These are phyloP conservation scores for Dastarcus helophoroides DNA, from an alignment of 2,888 invertebrate genomes.

Conservation along the genomic window DNA sequence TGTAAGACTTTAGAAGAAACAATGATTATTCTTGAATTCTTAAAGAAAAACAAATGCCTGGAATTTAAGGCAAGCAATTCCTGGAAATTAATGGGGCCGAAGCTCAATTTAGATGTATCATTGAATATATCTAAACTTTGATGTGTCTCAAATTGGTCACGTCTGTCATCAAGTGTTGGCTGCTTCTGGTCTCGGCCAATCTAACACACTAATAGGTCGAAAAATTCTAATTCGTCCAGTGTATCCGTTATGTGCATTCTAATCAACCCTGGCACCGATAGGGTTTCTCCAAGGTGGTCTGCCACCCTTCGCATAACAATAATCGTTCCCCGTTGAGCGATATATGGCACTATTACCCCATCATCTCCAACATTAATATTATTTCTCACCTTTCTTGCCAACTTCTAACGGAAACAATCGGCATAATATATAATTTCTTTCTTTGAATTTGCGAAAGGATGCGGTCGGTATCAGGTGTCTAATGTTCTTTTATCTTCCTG, in stretches of 20 bases:
- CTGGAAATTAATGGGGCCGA: no score
- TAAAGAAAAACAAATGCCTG: no score
- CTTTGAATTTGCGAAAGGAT: conserved; percentile 10
- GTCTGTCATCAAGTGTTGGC: conserved; percentile 10
- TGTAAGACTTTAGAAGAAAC: no score
- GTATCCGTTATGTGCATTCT: conserved; percentile 11
- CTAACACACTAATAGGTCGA: conserved; percentile 12
- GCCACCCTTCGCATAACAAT: conserved; percentile 16
- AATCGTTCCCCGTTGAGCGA: conserved; percentile 22
- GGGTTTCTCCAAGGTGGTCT: conserved; percentile 20
- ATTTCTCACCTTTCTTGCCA: conserved; percentile 14
- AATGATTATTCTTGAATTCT: no score
- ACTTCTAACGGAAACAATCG: conserved; percentile 8
- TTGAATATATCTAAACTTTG: no score
- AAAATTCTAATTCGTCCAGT: conserved; percentile 6
- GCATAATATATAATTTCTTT: conserved; percentile 9
- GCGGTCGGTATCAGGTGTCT: conserved; percentile 5
- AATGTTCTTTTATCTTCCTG: no score
- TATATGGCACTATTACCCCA: conserved; percentile 24
- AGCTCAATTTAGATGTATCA: no score
- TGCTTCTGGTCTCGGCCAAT: conserved; percentile 11
- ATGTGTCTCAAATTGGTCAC: conserved; percentile 9
- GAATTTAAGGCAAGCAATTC: no score
- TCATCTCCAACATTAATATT: conserved; percentile 22
- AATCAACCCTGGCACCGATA: conserved; percentile 19